Conservation (phyloP, 2,888 invertebrate genomes). For the Nephrotoma appendiculata region DNA sequence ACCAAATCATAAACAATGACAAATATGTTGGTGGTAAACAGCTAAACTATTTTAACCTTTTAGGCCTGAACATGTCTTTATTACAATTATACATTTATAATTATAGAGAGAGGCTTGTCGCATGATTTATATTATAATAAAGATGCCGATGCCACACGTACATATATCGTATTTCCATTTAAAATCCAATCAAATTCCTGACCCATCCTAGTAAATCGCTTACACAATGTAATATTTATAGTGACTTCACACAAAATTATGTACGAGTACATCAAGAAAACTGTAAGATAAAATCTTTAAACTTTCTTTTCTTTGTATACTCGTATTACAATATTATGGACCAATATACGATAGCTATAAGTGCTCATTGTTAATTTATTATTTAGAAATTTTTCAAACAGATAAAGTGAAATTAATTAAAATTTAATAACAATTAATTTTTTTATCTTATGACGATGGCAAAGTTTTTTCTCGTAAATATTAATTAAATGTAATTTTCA, state of each 20-base stretch:
- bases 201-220: background rate
- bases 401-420: background rate
- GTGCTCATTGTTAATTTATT: background rate
- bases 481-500: background rate
- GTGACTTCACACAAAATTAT: background rate
- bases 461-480: background rate
- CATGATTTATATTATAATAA: background rate
- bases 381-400: background rate
- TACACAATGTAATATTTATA: background rate
- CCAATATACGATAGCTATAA: background rate
- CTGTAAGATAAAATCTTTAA: background rate
- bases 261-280: background rate
- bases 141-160: background rate
- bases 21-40: too few relatives aligned
- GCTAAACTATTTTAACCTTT: too few relatives aligned
- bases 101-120: background rate
- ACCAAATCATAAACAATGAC: too few relatives aligned
- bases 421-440: background rate
- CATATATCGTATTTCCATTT: background rate
- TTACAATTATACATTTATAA: background rate
- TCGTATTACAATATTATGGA: background rate
- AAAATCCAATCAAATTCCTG: background rate
- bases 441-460: background rate
- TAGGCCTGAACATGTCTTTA: too few relatives aligned
- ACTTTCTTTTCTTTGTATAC: background rate